Conservation (phyloP, 2,888 invertebrate species). For the Nephrotoma guestfalica region DNA sequence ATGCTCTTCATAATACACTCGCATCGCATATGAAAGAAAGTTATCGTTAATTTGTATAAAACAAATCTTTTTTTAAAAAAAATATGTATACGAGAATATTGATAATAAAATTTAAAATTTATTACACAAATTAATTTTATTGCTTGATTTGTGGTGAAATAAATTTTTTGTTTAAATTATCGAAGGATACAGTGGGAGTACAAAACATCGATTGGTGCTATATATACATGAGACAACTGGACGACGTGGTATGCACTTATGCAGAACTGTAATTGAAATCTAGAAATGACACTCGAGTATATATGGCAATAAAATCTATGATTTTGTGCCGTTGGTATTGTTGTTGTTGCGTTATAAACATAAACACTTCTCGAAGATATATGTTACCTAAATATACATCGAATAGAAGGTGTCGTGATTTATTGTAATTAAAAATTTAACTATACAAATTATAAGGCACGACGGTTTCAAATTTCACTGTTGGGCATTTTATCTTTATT, state of each 20-base stretch:
- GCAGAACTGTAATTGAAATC: not conserved
- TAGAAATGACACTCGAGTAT: not conserved
- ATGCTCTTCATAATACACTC: not conserved
- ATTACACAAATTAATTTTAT: not conserved
- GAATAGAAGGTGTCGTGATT: not conserved
- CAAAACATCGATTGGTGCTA: not conserved
- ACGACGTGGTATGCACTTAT: not conserved
- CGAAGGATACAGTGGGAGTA: not conserved
- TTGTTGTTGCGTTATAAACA: not conserved
- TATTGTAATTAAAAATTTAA: not conserved
- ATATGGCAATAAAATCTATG: not conserved
- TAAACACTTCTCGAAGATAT: not conserved
- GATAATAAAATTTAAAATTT: not conserved
- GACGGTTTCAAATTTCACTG: not conserved
- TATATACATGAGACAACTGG: not conserved
- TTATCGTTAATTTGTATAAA: not conserved
- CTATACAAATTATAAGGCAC: not conserved
- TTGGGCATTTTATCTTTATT: not conserved
- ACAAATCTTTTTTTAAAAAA: not conserved
- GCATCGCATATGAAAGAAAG: not conserved
- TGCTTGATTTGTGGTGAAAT: not conserved
- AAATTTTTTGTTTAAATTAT: not conserved
- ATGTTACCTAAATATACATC: not conserved
- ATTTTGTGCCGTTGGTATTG: not conserved
- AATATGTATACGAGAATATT: not conserved